Percentiles rank a stretch among this genome's conserved stretches.
Evolutionary conservation across 2,797 vertebrate species (phyloP).

Genomic region (Atherinosoma microstoma): DNA sequence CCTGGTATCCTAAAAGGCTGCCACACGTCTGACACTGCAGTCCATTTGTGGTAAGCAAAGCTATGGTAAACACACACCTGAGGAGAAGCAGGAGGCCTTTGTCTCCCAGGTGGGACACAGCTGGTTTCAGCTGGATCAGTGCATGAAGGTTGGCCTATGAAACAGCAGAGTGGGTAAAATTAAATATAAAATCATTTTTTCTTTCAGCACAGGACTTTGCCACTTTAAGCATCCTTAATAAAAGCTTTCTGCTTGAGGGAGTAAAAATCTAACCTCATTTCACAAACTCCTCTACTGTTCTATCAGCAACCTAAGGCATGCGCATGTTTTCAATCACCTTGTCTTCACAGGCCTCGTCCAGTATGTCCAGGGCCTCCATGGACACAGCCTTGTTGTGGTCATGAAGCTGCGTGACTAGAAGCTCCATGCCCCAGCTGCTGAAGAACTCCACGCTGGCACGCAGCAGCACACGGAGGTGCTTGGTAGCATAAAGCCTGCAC

Average conservation of each 20-base stretch:
- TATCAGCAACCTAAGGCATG: background rate
- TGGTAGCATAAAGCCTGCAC: slow-evolving; percentile 95
- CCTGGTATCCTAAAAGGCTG: background rate
- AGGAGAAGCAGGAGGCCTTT: slow-evolving; percentile 96
- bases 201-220: background rate
- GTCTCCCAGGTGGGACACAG: slow-evolving; percentile 96
- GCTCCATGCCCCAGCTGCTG: slow-evolving; percentile 98
- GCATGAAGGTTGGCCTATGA: slow-evolving; percentile 96
- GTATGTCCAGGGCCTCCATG: slow-evolving; percentile 95
- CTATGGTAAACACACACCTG: slow-evolving; percentile 81
- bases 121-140: slow-evolving; percentile 98
- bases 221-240: background rate
- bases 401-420: slow-evolving; percentile 97
- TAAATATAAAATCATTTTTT: background rate
- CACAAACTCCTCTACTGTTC: background rate
- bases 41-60: background rate
- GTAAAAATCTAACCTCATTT: background rate
- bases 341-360: slow-evolving; percentile 98
- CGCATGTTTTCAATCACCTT: slow-evolving; percentile 83
- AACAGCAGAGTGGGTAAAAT: slow-evolving; percentile 7
- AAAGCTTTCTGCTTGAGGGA: background rate
- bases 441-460: slow-evolving; percentile 98
- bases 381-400: slow-evolving; percentile 96
- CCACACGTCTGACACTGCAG: background rate
- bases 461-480: slow-evolving; percentile 94